Evolutionary conservation across 2,113 vertebrate species (phyloP), one percentile per base, ranked within the genome.

Genomic region (Rhinoptilus africanus): DNA sequence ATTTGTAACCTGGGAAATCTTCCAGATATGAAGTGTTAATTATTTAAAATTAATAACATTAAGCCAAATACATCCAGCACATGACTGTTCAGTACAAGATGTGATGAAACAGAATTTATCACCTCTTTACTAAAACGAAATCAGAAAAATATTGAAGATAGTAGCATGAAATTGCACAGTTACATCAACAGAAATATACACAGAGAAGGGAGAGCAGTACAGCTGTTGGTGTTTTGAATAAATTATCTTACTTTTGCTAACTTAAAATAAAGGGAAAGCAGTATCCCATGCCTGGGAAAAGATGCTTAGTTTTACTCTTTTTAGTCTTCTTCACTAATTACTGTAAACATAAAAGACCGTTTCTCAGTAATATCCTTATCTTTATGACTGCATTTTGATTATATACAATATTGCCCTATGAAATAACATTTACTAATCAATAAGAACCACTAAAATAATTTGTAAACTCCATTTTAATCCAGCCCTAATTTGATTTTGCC

Each of bases 351-450:
- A 79, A 89, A 92, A 91, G 15, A 30, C 23, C 11, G 26, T 67
- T 84, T 86, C 68, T 89, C 41, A 14, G 41, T 89, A 69, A 71
- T 59, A 75, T 30, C 43, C 41, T 94, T 92, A 56, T 60, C 54
- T 93, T 89, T 88, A 60, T 73, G 67, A 79, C 62, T 66, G 26
- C 26, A n/a, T 95, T 95, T 93, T 86, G 82, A 94, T 92, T 93
- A 84, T 28, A 35, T 30, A n/a, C 67, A 84, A 88, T 86, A 88
- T 93, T 94, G 43, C 51, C 56, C 28, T 72, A 34, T 56, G 57
- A 96, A 93, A 95, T 77, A 88, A 35, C 56, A 89, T 86, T 75
- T 94, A 32, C 30, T 91, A 91, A 96, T 89, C 88, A 93, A 92
- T 71, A 93, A 81, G 41, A 92, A 54, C 47, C 17, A 90, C 79